These are phyloP conservation scores for Tonatia bakeri DNA, from an alignment of 2,113 vertebrate genomes.

Conservation along the genomic window DNA sequence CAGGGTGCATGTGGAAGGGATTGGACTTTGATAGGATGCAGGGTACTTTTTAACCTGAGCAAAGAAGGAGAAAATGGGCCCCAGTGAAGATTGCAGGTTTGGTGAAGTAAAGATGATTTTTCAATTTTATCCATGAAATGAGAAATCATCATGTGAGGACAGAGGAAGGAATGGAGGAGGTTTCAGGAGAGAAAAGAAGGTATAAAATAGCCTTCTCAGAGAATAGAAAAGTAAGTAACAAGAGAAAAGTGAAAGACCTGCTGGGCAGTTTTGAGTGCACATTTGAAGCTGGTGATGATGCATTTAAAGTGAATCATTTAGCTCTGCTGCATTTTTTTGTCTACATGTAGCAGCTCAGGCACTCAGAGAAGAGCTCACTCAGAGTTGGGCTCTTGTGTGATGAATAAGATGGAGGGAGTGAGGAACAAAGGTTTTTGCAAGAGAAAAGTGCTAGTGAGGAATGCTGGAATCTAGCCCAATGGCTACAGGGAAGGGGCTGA, in stretches of 20 bases:
- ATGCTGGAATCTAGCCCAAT: background rate
- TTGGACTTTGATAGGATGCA: background rate
- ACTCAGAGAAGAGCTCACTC: background rate
- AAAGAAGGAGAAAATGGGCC: conserved; percentile 39
- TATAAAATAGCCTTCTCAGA: conserved; percentile 35
- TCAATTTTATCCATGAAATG: conserved; percentile 65
- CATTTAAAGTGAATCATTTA: conserved; percentile 44
- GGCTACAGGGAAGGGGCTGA: background rate
- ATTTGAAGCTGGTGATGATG: conserved; percentile 13
- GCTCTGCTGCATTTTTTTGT: background rate
- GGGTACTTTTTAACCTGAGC: conserved; percentile 8
- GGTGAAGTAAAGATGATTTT: conserved; percentile 69
- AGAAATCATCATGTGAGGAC: conserved; percentile 56
- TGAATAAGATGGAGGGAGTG: background rate
- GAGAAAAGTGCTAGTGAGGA: background rate
- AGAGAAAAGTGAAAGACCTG: conserved; percentile 37
- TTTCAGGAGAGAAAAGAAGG: conserved; percentile 28
- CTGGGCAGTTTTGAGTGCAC: conserved; percentile 28
- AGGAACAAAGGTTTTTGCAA: background rate
- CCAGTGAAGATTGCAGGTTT: conserved; percentile 64
- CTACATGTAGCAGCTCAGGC: background rate
- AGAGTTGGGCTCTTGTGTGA: background rate
- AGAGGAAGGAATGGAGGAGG: conserved; percentile 8
- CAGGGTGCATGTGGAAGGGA: background rate
- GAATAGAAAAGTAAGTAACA: conserved; percentile 22